Conservation (phyloP, 2,888 invertebrate genomes). For the Zhuqinia jingwanae region DNA sequence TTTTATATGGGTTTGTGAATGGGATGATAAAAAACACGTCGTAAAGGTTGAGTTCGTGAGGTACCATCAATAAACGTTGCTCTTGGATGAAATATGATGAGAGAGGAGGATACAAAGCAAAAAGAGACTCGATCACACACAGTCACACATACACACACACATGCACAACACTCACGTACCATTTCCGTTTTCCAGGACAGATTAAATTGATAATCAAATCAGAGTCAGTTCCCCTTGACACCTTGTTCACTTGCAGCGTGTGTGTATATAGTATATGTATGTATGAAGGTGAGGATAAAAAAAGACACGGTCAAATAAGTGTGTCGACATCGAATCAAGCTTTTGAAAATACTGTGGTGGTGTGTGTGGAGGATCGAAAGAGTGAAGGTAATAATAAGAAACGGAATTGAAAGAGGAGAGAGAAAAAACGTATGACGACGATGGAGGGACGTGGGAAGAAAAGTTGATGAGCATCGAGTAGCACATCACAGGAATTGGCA, state of each 20-base stretch:
- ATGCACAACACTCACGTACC: conserved; percentile 19
- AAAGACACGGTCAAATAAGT: neutral
- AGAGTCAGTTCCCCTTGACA: conserved; percentile 55
- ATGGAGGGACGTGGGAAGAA: conserved; percentile 37
- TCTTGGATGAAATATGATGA: neutral
- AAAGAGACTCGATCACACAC: neutral
- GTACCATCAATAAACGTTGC: neutral
- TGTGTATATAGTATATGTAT: neutral
- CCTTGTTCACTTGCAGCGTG: conserved; percentile 41
- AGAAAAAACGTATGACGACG: conserved; percentile 16
- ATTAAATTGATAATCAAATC: conserved; percentile 69
- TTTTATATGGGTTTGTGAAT: conserved; percentile 10
- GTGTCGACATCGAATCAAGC: neutral
- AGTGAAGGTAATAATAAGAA: conserved; percentile 32
- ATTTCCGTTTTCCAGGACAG: conserved; percentile 37
- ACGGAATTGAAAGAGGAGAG: conserved; percentile 1
- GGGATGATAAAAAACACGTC: conserved; percentile 29
- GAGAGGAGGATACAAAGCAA: neutral
- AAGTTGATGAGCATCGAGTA: conserved; percentile 26
- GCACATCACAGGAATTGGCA: neutral
- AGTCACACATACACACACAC: no score
- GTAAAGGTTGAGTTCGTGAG: conserved; percentile 29
- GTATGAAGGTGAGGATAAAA: neutral
- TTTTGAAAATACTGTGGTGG: no score
- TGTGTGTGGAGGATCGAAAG: neutral